phyloP scores from a whole-genome alignment of 1,140 invertebrate genomes.

The Euura lappo region DNA sequence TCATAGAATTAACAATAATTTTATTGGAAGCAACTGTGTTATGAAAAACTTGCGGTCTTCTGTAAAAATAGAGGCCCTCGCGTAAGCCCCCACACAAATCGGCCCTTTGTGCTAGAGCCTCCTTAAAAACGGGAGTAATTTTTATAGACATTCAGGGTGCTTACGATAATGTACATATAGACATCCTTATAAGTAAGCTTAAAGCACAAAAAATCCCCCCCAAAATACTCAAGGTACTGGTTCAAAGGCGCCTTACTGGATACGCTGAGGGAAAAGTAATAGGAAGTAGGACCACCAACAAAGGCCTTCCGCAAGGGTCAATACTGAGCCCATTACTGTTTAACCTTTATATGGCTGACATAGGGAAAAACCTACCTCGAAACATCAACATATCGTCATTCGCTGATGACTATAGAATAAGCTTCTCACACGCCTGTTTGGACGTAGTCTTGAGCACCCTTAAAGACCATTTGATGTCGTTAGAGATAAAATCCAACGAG shows the following conservation, averaged over 20 bases:
- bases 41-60: no score
- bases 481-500: slow-evolving; percentile 6
- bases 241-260: no score
- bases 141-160: slow-evolving; percentile 25
- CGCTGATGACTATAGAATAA: slow-evolving; percentile 28
- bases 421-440: neutral
- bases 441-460: no score
- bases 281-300: slow-evolving; percentile 4
- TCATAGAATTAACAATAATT: no score
- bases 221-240: no score
- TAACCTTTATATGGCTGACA: slow-evolving; percentile 19
- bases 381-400: slow-evolving; percentile 13
- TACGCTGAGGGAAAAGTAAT: neutral
- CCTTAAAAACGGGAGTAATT: neutral
- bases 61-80: no score
- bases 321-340: slow-evolving; percentile 27
- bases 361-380: neutral
- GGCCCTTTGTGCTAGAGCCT: no score
- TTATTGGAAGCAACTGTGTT: no score
- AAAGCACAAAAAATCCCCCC: slow-evolving; percentile 5
- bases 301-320: slow-evolving; percentile 24
- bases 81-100: neutral
- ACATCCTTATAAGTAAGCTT: slow-evolving; percentile 11
- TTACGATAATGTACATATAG: slow-evolving; percentile 21
- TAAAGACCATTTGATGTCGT: neutral